Conservation (phyloP, 1,140 invertebrate genomes). For the Rhyzopertha dominica region DNA sequence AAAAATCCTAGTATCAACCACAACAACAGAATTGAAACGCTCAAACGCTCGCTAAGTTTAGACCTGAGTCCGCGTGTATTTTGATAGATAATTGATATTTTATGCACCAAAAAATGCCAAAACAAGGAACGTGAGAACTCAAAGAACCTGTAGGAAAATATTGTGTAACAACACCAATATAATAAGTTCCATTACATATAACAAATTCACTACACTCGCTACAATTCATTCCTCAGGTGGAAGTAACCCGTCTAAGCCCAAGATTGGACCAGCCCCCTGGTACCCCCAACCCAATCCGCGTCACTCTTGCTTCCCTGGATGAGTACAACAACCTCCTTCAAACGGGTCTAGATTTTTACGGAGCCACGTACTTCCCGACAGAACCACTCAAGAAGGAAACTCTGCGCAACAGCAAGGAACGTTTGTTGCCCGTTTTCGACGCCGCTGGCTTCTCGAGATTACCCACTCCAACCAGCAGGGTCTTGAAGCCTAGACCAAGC, state of each 20-base stretch:
- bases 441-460: constrained; percentile 73
- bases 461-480: constrained; percentile 68
- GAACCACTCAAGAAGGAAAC: constrained; percentile 60
- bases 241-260: constrained; percentile 46
- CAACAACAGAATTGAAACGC: too few species aligned
- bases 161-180: too few species aligned
- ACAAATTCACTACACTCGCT: too few species aligned
- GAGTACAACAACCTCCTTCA: constrained; percentile 74
- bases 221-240: constrained; percentile 47
- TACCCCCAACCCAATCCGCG: constrained; percentile 57
- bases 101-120: too few species aligned
- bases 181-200: too few species aligned
- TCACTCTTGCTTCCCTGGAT: constrained; percentile 73
- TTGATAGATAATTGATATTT: too few species aligned
- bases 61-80: too few species aligned
- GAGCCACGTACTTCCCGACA: constrained; percentile 78
- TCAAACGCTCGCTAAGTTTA: too few species aligned
- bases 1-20: too few species aligned
- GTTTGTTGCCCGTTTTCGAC: constrained; percentile 75
- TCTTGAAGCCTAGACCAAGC: constrained; percentile 66
- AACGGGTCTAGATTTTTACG: constrained; percentile 79
- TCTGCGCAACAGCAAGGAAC: constrained; percentile 62
- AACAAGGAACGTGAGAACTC: too few species aligned
- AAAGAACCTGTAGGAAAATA: too few species aligned
- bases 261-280: constrained; percentile 50